phyloP scores from a whole-genome alignment of 2,113 vertebrate genomes.

The Chloropsis cyanopogon region DNA sequence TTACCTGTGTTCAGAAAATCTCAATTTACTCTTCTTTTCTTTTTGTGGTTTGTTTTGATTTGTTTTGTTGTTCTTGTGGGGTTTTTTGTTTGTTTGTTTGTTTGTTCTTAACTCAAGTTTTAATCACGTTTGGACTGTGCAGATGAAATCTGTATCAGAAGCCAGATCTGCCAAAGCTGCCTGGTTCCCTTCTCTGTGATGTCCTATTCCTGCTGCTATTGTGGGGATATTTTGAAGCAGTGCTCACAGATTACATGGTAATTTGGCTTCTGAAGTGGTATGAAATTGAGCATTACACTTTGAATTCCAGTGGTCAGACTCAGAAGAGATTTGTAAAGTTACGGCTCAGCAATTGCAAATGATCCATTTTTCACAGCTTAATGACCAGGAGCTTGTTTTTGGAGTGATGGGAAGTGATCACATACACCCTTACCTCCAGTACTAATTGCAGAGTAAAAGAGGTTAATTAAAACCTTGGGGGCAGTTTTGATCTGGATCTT shows the following conservation, averaged over 20 bases:
- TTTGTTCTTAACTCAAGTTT: background rate
- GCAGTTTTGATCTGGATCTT: background rate
- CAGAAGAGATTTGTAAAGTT: conserved; percentile 12
- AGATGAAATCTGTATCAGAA: background rate
- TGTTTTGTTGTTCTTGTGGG: background rate
- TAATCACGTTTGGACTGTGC: background rate
- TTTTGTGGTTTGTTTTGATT: no score
- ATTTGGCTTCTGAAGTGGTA: conserved; percentile 10
- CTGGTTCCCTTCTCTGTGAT: background rate
- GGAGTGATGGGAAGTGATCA: background rate
- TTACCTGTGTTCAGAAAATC: background rate
- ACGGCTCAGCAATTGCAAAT: background rate
- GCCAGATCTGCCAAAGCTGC: background rate
- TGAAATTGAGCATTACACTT: conserved; percentile 40
- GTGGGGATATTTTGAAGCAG: background rate
- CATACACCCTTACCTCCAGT: background rate
- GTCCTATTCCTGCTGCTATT: background rate
- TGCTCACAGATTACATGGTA: background rate
- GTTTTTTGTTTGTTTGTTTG: no score
- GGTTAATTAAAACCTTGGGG: background rate
- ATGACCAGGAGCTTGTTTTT: background rate
- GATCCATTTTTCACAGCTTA: conserved; percentile 44
- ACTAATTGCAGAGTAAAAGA: conserved; percentile 22
- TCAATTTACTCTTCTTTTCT: background rate
- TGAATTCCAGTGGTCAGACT: conserved; percentile 22